phyloP scores from a whole-genome alignment of 2,113 vertebrate genomes.

The Crotalus tigris region DNA sequence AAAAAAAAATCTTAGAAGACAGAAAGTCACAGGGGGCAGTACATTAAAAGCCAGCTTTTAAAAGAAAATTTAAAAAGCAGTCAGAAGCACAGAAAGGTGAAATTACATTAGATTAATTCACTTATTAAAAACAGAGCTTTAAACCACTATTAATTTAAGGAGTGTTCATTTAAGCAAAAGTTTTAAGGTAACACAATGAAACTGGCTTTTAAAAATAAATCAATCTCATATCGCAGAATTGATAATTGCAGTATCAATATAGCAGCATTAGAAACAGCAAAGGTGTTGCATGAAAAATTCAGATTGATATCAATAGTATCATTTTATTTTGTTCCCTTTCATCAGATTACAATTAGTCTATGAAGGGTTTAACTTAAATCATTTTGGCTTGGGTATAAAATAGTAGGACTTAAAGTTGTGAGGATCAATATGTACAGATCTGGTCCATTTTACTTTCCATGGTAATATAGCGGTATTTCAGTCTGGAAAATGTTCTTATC shows the following conservation, averaged over 20 bases:
- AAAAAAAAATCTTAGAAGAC: background rate
- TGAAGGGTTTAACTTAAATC: background rate
- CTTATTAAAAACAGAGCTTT: slow-evolving; percentile 35
- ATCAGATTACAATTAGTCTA: background rate
- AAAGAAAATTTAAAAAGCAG: slow-evolving; percentile 15
- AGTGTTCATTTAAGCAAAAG: slow-evolving; percentile 14
- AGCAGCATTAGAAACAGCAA: background rate
- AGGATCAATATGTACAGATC: background rate
- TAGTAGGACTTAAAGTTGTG: background rate
- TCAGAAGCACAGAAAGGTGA: slow-evolving; percentile 19
- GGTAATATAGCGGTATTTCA: background rate
- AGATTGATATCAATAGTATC: background rate
- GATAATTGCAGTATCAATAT: background rate
- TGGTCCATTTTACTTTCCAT: background rate
- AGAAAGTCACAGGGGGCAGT: background rate
- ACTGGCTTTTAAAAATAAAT: slow-evolving; percentile 32
- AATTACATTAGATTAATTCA: slow-evolving; percentile 3
- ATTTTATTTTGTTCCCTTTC: background rate
- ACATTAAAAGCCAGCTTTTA: background rate
- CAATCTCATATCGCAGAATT: slow-evolving; percentile 10
- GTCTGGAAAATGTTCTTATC: background rate
- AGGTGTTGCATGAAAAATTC: background rate
- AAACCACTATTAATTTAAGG: slow-evolving; percentile 25
- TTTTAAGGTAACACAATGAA: slow-evolving; percentile 30
- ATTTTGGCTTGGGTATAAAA: background rate